Conservation (phyloP, 2,113 vertebrate species). For the Centrocercus urophasianus region DNA sequence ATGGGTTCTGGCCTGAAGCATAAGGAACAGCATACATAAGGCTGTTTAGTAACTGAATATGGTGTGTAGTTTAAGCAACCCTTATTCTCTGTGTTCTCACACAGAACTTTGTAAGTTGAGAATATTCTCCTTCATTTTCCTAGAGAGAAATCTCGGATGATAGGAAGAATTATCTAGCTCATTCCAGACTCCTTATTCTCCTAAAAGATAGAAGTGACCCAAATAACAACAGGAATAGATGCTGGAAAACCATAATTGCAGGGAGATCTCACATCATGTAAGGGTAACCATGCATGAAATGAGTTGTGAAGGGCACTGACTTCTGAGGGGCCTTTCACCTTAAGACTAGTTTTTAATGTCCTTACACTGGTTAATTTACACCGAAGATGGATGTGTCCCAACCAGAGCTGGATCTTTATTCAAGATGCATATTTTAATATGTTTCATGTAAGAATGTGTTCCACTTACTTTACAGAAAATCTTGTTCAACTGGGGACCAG, state of each 20-base stretch:
- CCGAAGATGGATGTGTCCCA: neutral
- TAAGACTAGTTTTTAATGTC: neutral
- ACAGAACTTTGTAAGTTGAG: neutral
- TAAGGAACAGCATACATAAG: neutral
- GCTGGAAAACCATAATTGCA: accelerated
- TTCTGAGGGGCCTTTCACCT: neutral
- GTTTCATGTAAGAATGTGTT: neutral
- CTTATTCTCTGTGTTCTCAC: neutral
- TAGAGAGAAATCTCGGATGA: neutral
- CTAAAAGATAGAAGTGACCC: neutral
- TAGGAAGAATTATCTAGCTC: neutral
- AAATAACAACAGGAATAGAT: neutral
- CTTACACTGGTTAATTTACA: neutral
- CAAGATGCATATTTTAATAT: neutral
- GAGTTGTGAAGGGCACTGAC: neutral
- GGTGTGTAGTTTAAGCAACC: neutral
- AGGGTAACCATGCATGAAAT: neutral
- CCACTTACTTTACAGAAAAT: neutral
- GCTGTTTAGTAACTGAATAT: slow-evolving; percentile 1
- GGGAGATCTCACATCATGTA: neutral
- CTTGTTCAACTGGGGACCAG: neutral
- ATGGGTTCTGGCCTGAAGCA: neutral
- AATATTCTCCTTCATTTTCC: neutral
- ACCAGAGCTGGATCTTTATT: neutral
- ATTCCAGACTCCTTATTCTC: neutral